Conservation (phyloP, 2,797 vertebrate genomes). For the Glossophaga mutica region DNA sequence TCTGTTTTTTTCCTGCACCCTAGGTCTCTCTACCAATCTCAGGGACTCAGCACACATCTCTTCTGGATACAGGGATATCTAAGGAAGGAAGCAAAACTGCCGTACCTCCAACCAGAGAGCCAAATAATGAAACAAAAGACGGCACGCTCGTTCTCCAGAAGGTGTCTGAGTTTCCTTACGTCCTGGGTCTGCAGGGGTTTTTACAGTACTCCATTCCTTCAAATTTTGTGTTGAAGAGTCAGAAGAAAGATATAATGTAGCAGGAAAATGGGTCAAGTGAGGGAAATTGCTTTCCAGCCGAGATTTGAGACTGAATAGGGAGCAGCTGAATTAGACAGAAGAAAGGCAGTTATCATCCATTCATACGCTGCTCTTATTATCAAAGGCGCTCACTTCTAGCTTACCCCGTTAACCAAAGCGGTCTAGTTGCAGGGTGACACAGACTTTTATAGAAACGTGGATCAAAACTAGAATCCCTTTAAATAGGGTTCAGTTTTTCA, state of each 20-base stretch:
- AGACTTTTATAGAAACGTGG: not conserved
- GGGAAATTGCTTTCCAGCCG: constrained; percentile 43
- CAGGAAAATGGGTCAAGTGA: constrained; percentile 55
- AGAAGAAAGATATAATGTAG: not conserved
- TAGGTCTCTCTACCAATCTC: not conserved
- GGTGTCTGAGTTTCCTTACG: not conserved
- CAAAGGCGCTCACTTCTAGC: not conserved
- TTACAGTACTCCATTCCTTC: not conserved
- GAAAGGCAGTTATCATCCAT: not conserved
- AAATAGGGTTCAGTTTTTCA: not conserved
- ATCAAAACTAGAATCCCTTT: constrained; percentile 35
- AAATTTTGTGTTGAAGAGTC: not conserved
- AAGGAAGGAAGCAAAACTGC: not conserved
- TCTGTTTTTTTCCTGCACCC: not conserved
- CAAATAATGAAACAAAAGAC: not conserved
- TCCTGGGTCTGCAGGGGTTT: not conserved
- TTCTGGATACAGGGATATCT: not conserved
- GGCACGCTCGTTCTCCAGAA: not conserved
- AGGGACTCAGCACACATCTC: not conserved
- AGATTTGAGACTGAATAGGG: not conserved
- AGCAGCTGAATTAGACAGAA: not conserved
- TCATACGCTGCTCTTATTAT: not conserved
- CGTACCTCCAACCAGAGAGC: not conserved
- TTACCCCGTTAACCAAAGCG: not conserved
- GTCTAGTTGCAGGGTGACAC: constrained; percentile 15